phyloP scores from a whole-genome alignment of 2,888 invertebrate genomes.

The Scaptomyza reducta region DNA sequence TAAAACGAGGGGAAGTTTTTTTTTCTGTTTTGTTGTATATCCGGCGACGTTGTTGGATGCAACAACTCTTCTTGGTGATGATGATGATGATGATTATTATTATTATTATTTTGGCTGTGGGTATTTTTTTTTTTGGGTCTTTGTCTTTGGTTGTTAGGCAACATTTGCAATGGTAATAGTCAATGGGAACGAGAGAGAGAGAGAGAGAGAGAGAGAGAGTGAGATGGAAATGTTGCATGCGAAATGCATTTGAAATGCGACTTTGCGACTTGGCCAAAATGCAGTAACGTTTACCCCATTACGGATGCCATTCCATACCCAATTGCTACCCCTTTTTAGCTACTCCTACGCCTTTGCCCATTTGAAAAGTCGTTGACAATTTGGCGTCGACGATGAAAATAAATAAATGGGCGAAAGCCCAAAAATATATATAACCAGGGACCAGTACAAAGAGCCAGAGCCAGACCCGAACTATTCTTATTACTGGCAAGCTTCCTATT shows the following conservation, averaged over 20 bases:
- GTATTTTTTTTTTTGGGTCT: conserved; percentile 16
- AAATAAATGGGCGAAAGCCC: conserved; percentile 69
- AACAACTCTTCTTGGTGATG: conserved; percentile 22
- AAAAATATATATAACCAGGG: conserved; percentile 20
- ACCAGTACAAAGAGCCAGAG: conserved; percentile 8
- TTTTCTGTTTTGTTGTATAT: conserved; percentile 38
- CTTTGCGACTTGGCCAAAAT: conserved; percentile 36
- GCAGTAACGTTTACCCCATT: conserved; percentile 33
- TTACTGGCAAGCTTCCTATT: conserved; percentile 15
- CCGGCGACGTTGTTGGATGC: conserved; percentile 42
- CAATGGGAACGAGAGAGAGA: conserved; percentile 7
- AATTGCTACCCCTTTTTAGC: not conserved
- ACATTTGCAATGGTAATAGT: conserved; percentile 63
- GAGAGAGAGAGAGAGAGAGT: not conserved
- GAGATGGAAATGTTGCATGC: conserved; percentile 60
- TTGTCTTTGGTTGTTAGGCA: conserved; percentile 31
- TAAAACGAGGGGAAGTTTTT: conserved; percentile 27
- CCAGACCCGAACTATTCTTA: conserved; percentile 26
- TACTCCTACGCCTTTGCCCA: not conserved
- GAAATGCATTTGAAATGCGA: conserved; percentile 75
- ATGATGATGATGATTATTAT: conserved; percentile 29
- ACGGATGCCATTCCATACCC: too few relatives aligned
- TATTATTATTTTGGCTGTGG: conserved; percentile 47
- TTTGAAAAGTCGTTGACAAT: conserved; percentile 68
- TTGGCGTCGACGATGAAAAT: conserved; percentile 71